Percentiles rank a stretch among this genome's conserved stretches.
phyloP scores from a whole-genome alignment of 1,140 invertebrate genomes.

The Dendroctonus valens region DNA sequence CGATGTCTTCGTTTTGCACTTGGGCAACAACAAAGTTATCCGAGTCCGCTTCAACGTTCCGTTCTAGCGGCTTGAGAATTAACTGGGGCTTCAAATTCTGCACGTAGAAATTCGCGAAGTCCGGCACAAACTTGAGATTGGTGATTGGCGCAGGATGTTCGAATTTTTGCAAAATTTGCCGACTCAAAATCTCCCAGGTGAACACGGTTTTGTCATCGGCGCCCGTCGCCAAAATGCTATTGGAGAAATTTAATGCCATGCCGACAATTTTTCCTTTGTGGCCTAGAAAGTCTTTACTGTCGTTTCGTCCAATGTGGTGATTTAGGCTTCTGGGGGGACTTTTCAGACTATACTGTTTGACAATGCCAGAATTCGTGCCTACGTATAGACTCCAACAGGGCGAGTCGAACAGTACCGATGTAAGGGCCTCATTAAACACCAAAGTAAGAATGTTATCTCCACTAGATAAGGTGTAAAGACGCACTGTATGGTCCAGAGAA shows the following conservation, averaged over 20 bases:
- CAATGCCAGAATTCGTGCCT: constrained; percentile 67
- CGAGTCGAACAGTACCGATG: constrained; percentile 66
- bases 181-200: constrained; percentile 76
- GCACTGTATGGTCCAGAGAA: constrained; percentile 78
- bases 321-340: constrained; percentile 66
- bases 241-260: constrained; percentile 70
- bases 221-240: constrained; percentile 68
- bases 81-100: constrained; percentile 40
- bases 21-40: constrained; percentile 34
- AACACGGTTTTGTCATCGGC: constrained; percentile 70
- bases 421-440: constrained; percentile 70
- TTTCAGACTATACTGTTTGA: constrained; percentile 66
- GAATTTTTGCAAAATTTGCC: constrained; percentile 68
- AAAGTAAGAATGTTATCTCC: constrained; percentile 70
- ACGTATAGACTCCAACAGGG: constrained; percentile 71
- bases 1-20: constrained; percentile 37
- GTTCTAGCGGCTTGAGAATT: constrained; percentile 39
- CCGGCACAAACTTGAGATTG: constrained; percentile 54
- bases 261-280: constrained; percentile 68
- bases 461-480: constrained; percentile 71
- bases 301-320: constrained; percentile 59
- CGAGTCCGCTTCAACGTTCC: constrained; percentile 32
- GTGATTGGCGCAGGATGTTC: constrained; percentile 70
- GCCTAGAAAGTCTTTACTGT: constrained; percentile 54
- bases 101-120: constrained; percentile 38